Percentiles rank a stretch among this genome's conserved stretches.
Evolutionary conservation across 2,113 vertebrate genomes (phyloP).

Genomic region (Phaethon lepturus): DNA sequence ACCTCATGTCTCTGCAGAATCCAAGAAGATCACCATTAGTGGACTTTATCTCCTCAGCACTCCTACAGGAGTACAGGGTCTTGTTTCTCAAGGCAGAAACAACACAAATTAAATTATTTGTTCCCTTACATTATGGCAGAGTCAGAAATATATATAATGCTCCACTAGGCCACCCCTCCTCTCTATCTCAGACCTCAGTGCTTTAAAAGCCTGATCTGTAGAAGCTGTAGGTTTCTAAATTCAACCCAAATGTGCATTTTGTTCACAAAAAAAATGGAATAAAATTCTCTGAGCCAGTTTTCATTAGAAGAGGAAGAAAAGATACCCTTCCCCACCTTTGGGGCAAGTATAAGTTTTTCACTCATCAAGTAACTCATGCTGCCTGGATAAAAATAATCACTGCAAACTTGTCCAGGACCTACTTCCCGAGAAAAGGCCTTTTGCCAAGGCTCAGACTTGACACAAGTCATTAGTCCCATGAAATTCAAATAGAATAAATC

Average conservation of each 20-base stretch:
- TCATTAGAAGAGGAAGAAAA: not conserved
- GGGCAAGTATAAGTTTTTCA: not conserved
- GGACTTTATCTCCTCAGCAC: not conserved
- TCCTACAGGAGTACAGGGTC: not conserved
- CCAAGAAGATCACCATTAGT: not conserved
- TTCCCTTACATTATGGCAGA: not conserved
- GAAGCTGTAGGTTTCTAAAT: not conserved
- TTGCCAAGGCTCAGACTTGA: not conserved
- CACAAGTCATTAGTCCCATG: not conserved
- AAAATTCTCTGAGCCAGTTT: not conserved
- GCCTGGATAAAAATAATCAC: not conserved
- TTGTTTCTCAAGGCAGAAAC: not conserved
- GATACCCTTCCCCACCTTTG: not conserved
- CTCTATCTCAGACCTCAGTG: not conserved
- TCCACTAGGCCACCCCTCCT: not conserved
- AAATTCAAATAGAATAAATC: constrained; percentile 38
- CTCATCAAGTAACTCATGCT: not conserved
- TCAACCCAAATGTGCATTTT: not conserved
- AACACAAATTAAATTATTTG: not conserved
- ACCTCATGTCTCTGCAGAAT: not conserved
- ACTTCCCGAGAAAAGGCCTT: not conserved
- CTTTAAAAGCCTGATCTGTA: not conserved
- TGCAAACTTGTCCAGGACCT: not conserved
- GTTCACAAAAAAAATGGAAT: not conserved
- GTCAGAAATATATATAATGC: not conserved